A percentile compares a stretch with the other conserved stretches of the same genome.
Conservation (phyloP, 2,888 invertebrate genomes). For the Heteromyza rotundicornis region DNA sequence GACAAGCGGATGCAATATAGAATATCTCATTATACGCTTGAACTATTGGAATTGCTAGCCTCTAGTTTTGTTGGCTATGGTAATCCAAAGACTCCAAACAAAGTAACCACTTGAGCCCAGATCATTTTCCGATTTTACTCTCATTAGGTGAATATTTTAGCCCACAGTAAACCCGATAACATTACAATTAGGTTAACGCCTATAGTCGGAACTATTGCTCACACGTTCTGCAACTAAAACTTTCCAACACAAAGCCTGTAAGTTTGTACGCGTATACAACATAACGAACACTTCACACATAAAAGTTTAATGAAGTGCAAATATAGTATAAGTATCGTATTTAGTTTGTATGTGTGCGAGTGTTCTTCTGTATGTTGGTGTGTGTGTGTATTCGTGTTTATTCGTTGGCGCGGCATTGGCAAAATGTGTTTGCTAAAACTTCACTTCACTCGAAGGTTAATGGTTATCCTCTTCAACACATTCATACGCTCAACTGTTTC, state of each 20-base stretch:
- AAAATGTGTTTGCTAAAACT: neutral
- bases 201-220: no score
- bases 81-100: no score
- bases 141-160: no score
- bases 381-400: neutral
- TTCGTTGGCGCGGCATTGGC: neutral
- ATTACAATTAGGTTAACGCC: no score
- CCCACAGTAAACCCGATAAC: no score
- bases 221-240: no score
- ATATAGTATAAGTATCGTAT: slow-evolving; percentile 1
- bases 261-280: neutral
- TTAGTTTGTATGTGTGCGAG: neutral
- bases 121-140: no score
- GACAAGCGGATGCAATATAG: no score
- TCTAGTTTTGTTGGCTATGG: no score
- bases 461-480: neutral
- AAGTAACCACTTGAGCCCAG: no score
- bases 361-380: neutral
- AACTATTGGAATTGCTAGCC: no score
- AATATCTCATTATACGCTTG: no score
- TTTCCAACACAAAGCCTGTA: neutral
- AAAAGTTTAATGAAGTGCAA: slow-evolving; percentile 20
- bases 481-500: neutral
- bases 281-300: neutral
- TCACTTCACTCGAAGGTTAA: neutral